Evolutionary conservation across 2,113 vertebrate species (phyloP).

Genomic region (Urocynchramus pylzowi): DNA sequence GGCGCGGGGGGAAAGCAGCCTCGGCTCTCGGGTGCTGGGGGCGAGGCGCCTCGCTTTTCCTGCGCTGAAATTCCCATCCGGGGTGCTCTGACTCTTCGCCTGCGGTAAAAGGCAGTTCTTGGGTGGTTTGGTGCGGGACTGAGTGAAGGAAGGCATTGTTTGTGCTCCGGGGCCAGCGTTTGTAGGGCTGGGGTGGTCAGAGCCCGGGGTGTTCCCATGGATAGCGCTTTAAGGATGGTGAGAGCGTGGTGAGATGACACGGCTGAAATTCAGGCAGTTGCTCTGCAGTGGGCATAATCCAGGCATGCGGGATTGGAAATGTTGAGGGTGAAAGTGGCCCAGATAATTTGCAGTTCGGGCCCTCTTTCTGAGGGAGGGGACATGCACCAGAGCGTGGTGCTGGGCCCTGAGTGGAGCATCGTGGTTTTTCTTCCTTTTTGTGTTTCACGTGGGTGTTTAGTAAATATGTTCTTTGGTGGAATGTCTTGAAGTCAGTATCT

Average conservation of each 20-base stretch:
- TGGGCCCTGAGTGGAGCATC: rapidly evolving
- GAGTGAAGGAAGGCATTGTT: not conserved
- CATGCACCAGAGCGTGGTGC: rapidly evolving
- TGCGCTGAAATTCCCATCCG: not conserved
- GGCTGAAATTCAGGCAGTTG: not conserved
- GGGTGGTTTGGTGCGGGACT: not conserved
- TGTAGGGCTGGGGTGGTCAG: not conserved
- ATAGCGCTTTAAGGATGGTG: not conserved
- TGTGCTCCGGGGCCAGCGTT: not conserved
- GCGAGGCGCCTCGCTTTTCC: not conserved
- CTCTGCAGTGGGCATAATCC: not conserved
- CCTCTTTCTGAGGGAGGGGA: not conserved
- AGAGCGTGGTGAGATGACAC: not conserved
- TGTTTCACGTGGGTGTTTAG: not conserved
- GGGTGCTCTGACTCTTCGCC: not conserved
- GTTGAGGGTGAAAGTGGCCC: not conserved
- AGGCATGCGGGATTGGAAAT: not conserved
- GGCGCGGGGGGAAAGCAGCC: not conserved
- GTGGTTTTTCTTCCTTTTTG: not conserved
- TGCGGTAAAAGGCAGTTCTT: not conserved
- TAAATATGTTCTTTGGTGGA: not conserved
- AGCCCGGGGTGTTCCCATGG: not conserved
- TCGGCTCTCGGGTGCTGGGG: not conserved
- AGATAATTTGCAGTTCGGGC: not conserved
- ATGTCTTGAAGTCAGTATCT: not conserved